phyloP scores from a whole-genome alignment of 2,888 invertebrate species.

The Drosophila hamatofila region DNA sequence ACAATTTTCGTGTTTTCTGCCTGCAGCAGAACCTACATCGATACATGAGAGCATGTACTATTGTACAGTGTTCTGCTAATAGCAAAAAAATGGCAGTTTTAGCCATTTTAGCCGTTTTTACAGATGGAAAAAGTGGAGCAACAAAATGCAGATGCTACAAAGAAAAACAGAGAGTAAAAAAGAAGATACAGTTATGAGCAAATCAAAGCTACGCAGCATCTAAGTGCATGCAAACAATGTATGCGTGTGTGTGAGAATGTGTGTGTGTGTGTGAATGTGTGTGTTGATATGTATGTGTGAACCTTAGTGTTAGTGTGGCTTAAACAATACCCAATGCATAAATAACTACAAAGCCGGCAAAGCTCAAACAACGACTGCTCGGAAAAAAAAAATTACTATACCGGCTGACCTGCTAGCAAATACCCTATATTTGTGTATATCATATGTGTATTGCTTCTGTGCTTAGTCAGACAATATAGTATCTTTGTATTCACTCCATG shows the following conservation, averaged over 20 bases:
- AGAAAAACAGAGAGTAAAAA: background rate
- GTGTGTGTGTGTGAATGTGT: constrained; percentile 19
- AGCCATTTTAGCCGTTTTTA: constrained; percentile 20
- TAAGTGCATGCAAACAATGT: constrained; percentile 58
- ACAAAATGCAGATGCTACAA: constrained; percentile 21
- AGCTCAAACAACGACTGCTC: constrained; percentile 48
- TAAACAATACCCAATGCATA: constrained; percentile 76
- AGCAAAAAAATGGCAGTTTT: constrained; percentile 17
- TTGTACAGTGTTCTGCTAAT: constrained; percentile 22
- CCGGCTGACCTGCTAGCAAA: background rate
- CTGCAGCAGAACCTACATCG: constrained; percentile 1
- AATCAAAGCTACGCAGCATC: constrained; percentile 62
- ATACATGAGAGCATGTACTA: background rate
- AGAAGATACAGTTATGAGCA: constrained; percentile 44
- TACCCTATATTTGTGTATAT: background rate
- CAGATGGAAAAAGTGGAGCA: constrained; percentile 45
- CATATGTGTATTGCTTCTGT: too few species aligned
- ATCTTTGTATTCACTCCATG: too few species aligned
- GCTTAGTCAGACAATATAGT: too few species aligned
- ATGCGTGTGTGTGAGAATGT: constrained; percentile 14
- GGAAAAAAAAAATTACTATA: constrained; percentile 12
- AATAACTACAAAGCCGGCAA: constrained; percentile 68
- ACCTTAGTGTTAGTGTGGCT: constrained; percentile 50
- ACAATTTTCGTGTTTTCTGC: constrained; percentile 33
- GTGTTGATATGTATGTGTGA: constrained; percentile 25